phyloP scores from a whole-genome alignment of 1,140 invertebrate species.

The Whitmania pigra region DNA sequence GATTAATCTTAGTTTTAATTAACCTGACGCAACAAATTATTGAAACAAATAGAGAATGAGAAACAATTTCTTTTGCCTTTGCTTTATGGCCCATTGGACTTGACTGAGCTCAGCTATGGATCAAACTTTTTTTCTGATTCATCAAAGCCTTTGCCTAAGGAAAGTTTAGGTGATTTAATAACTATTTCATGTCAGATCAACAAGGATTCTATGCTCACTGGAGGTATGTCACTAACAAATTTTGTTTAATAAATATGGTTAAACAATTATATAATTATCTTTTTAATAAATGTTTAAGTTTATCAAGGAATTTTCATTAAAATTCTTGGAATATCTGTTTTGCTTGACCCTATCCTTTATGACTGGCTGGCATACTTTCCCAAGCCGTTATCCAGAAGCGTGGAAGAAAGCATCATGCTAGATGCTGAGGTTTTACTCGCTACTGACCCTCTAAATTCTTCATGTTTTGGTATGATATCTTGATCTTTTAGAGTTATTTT shows the following conservation, averaged over 20 bases:
- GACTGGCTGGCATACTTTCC: constrained; percentile 52
- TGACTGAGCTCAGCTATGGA: neutral
- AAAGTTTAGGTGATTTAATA: neutral
- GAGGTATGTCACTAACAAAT: neutral
- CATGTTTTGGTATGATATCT: no score
- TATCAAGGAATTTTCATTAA: constrained; percentile 50
- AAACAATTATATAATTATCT: no score
- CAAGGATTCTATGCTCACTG: neutral
- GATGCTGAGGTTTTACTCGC: no score
- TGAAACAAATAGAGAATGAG: neutral
- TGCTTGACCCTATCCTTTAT: constrained; percentile 51
- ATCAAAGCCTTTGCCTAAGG: neutral
- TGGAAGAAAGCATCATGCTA: no score
- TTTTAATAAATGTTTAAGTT: constrained; percentile 32
- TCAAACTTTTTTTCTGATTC: neutral
- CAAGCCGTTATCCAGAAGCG: constrained; percentile 26
- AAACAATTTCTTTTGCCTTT: neutral
- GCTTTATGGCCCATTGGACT: constrained; percentile 2
- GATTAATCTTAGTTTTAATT: neutral
- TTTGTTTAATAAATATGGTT: neutral
- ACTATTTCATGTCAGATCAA: neutral
- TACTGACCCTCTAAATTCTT: no score
- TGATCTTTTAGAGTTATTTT: no score
- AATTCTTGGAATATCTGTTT: constrained; percentile 48
- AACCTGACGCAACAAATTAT: neutral